These are phyloP conservation scores for Sisor rabdophorus DNA, from an alignment of 2,113 vertebrate species.

Conservation along the genomic window DNA sequence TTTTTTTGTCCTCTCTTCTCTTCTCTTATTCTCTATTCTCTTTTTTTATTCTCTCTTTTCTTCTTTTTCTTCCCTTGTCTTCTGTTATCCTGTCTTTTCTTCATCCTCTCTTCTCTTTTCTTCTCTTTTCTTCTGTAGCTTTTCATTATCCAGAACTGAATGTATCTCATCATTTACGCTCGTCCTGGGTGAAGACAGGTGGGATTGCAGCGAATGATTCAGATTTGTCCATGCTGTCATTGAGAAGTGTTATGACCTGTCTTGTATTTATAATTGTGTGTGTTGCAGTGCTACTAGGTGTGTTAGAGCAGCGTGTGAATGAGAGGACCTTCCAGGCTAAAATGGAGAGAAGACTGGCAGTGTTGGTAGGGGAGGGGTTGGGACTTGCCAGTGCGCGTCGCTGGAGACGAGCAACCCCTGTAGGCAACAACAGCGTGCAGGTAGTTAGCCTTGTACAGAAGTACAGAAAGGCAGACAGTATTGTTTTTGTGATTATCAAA, in stretches of 20 bases:
- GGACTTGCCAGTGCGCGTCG: slow-evolving; percentile 68
- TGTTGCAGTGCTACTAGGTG: slow-evolving; percentile 75
- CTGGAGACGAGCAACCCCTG: slow-evolving; percentile 81
- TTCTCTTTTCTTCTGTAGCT: slow-evolving; percentile 63
- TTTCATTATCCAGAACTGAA: slow-evolving; percentile 93
- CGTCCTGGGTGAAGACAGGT: slow-evolving; percentile 96
- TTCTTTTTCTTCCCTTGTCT: no score
- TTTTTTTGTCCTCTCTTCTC: no score
- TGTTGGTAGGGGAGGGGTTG: slow-evolving; percentile 83
- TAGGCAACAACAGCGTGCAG: slow-evolving; percentile 85
- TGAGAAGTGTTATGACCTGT: background rate
- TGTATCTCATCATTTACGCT: slow-evolving; percentile 81
- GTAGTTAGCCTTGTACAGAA: slow-evolving; percentile 66
- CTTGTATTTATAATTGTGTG: slow-evolving; percentile 23
- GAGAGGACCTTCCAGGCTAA: slow-evolving; percentile 87
- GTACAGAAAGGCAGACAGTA: background rate
- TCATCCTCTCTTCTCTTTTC: background rate
- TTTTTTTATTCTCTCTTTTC: no score
- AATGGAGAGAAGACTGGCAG: slow-evolving; percentile 88
- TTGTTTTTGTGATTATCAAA: background rate
- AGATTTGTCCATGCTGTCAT: background rate
- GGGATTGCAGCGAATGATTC: slow-evolving; percentile 39
- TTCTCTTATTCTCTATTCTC: background rate
- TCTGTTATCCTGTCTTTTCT: background rate
- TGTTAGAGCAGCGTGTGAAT: slow-evolving; percentile 78